Base-by-base conservation (phyloP, 2,113 vertebrate species). In the Oryzias curvinotus region DNA sequence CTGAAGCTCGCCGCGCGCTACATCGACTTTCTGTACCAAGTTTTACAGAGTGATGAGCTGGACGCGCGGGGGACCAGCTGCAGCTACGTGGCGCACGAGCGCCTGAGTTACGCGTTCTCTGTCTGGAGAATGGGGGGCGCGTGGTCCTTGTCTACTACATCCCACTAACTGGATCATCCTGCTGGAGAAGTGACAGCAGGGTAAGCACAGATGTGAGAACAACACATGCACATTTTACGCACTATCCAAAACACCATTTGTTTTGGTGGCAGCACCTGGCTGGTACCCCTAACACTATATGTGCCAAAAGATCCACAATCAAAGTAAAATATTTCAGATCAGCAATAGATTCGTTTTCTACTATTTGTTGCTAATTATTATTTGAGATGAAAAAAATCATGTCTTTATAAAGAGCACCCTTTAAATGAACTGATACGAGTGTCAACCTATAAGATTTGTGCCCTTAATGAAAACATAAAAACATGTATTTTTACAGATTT, bases 101-200 rank as follows among this genome's bases (percentile, higher is more conserved):
- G 95, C 73, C 92, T 98, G 80, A 98, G 97, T 91, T 98, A 98
- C 85, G 97, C 97, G 78, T 98, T 98, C 91, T 98, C 97, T 0
- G 96, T 98, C 45, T 98, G 97, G 97, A 95, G 97, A 88, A 98
- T 98, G 97, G 97, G 97, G 83, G 97, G 95, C 80, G 93, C 95
- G 79, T 98, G 96, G 94, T 96, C 96, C 93, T 90, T 98, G 94
- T 98, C 96, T 57, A 93, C 96, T 28, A 92, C 96, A 62, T 96
- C 95, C 85, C 96, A 96, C 93, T 98, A 95, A 90, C 90, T 82
- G 56, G 44, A 49, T 26, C 90, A 80, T 42, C 36, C 44, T 52
- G 43, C 50, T 45, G 44, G 16, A 45, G 82, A 62, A 54, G 65
- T 7, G 26, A 30, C 63, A 25, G 25, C 46, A 57, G 10, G 87